Base-by-base conservation (phyloP, 2,113 vertebrate species). In the Lates calcarifer region DNA sequence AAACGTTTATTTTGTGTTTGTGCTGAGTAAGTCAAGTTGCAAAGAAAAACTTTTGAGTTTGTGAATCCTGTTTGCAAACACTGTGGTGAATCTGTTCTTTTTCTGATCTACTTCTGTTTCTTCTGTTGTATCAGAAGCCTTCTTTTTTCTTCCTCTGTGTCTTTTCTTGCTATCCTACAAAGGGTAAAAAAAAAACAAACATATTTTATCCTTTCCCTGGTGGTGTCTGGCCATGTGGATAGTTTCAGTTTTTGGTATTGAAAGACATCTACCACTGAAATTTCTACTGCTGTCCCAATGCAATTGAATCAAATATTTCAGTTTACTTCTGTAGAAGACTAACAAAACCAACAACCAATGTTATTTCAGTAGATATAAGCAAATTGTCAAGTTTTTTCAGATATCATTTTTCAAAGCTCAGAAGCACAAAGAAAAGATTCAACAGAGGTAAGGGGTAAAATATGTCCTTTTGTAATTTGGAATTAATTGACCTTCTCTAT, bases 11-110 rank as follows among this genome's bases (percentile, higher is more conserved):
- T 79, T 74, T 67, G 69, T 90, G 71, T 92, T n/a, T n/a, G n/a
- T 90, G 81, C 78, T 81, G 67, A 75, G 31, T 47, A 51, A 79
- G 43, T 76, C 6, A 79, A 89, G 89, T 92, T 87, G 90, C 92
- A 92, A 92, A 91, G 85, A 90, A 92, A 56, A 29, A 14, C 31
- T 84, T 85, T 35, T 88, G 5, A 58, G 72, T 71, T 83, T 81
- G 63, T 82, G 66, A 87, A 49, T 84, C 35, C 15, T 87, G 76
- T 88, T 83, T 91, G 75, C 49, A 65, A 87, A 82, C 81, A 87
- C 85, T 92, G 83, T 88, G 77, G 88, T 83, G 6, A 65, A 61
- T 74, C 37, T 81, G 39, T 76, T 6, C 64, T 64, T 47, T 61
- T 73, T 81, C 56, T 76, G 35, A 66, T 56, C 53, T 74, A 8